phyloP scores from a whole-genome alignment of 2,888 invertebrate genomes.

The Bursaphelenchus okinawaensis region DNA sequence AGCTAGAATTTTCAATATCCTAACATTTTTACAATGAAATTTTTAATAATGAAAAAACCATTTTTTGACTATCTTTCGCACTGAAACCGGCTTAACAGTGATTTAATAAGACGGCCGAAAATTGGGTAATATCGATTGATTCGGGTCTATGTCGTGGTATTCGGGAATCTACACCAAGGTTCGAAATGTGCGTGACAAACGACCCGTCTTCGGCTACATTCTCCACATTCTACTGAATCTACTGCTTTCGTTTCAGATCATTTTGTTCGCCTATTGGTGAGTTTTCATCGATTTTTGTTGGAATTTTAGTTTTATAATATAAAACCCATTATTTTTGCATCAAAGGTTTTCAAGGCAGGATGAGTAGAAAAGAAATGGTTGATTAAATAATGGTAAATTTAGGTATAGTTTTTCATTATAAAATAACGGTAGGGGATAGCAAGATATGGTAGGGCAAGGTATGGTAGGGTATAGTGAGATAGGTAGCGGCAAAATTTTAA shows the following conservation, averaged over 20 bases:
- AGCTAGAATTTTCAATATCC: too few relatives aligned
- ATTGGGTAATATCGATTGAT: background rate
- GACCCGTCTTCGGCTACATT: constrained; percentile 20
- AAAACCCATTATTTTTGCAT: background rate
- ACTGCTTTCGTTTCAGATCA: constrained; percentile 19
- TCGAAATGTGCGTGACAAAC: constrained; percentile 31
- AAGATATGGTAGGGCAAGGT: too few relatives aligned
- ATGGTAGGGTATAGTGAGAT: too few relatives aligned
- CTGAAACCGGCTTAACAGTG: too few relatives aligned
- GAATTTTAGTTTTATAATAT: background rate
- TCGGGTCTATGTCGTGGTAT: constrained; percentile 49
- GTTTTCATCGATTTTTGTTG: constrained; percentile 11
- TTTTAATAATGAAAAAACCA: too few relatives aligned
- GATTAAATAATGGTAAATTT: background rate
- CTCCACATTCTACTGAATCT: constrained; percentile 20
- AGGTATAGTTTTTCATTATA: too few relatives aligned
- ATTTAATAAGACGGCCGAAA: too few relatives aligned
- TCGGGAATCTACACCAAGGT: constrained; percentile 43
- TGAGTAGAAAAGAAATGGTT: background rate
- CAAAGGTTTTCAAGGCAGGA: background rate
- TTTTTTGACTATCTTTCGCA: too few relatives aligned
- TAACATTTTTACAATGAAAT: too few relatives aligned
- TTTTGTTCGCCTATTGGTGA: constrained; percentile 16
- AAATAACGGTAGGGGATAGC: too few relatives aligned
- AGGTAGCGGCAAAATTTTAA: too few relatives aligned